Conservation (phyloP, 1,140 invertebrate species). For the Hirudo medicinalis region DNA sequence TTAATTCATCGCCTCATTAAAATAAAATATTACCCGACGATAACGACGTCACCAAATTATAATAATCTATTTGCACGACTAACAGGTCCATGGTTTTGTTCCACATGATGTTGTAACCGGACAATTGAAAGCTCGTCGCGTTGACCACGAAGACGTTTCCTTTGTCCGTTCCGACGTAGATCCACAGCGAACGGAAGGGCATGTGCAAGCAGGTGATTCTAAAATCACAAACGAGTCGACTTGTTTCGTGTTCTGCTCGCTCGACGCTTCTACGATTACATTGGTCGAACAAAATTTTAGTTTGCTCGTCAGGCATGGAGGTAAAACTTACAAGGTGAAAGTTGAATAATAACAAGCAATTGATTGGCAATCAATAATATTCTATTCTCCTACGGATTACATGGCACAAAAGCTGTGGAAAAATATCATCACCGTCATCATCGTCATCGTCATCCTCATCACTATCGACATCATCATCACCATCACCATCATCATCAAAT, state of each 20-base stretch:
- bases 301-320: neutral
- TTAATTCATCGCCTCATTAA: too few species aligned
- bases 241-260: too few species aligned
- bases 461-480: neutral
- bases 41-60: too few species aligned
- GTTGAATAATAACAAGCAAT: neutral
- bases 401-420: neutral
- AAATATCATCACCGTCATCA: slow-evolving; percentile 24
- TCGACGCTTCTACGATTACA: too few species aligned
- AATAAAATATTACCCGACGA: too few species aligned
- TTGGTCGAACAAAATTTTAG: neutral
- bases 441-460: neutral
- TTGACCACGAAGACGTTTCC: slow-evolving; percentile 90
- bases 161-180: slow-evolving; percentile 85
- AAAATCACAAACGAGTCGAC: too few species aligned
- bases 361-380: neutral
- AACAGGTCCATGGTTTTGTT: slow-evolving; percentile 97
- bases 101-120: slow-evolving; percentile 95
- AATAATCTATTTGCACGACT: slow-evolving; percentile 43
- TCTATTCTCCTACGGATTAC: neutral
- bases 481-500: slow-evolving; percentile 5
- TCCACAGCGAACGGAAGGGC: slow-evolving; percentile 84
- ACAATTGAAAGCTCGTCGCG: slow-evolving; percentile 78
- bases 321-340: too few species aligned
- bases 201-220: slow-evolving; percentile 78